phyloP scores from a whole-genome alignment of 2,113 vertebrate genomes.

The Asarcornis scutulata region DNA sequence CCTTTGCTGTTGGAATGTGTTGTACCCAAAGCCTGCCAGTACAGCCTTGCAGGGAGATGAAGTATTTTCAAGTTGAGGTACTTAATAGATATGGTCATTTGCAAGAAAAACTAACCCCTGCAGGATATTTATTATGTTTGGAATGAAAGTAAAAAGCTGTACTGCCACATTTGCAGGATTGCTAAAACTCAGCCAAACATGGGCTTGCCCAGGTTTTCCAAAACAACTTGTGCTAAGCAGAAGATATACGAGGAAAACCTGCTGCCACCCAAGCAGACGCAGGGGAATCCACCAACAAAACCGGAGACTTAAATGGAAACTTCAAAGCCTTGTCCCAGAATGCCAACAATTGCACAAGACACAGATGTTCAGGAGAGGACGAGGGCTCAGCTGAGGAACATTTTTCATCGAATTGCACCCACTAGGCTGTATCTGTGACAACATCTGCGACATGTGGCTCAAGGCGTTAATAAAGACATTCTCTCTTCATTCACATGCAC shows the following conservation, averaged over 20 bases:
- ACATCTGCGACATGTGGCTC: neutral
- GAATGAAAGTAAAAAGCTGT: neutral
- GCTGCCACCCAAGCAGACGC: neutral
- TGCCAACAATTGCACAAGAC: neutral
- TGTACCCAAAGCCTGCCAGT: neutral
- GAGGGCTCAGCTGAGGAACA: neutral
- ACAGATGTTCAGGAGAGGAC: neutral
- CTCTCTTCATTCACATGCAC: rapidly evolving
- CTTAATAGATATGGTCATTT: neutral
- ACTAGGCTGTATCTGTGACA: neutral
- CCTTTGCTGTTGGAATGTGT: neutral
- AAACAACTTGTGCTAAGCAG: neutral
- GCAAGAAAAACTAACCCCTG: neutral
- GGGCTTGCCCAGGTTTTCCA: neutral
- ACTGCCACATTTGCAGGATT: neutral
- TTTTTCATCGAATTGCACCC: neutral
- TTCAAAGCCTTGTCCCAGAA: neutral
- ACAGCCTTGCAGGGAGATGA: neutral
- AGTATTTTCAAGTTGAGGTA: neutral
- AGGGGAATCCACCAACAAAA: neutral
- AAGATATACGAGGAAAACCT: neutral
- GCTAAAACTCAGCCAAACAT: neutral
- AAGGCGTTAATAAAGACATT: neutral
- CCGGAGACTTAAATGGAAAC: neutral
- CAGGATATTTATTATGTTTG: neutral